Evolutionary conservation across 2,797 vertebrate species (phyloP).

Genomic region (Megaceryle alcyon): DNA sequence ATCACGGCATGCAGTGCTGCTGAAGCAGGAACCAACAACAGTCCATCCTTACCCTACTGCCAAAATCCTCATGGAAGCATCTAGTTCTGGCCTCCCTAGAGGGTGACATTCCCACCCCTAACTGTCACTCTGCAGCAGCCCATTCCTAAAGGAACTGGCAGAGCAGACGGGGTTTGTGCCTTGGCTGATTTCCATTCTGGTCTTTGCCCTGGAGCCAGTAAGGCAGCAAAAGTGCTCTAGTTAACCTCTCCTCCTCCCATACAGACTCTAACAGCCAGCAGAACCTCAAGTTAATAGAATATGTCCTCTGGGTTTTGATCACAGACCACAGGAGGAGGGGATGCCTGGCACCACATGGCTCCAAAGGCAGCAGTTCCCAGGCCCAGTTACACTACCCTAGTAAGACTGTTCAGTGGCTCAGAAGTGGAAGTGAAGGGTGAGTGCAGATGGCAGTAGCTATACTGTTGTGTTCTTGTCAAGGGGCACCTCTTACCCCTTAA

Average conservation of each 20-base stretch:
- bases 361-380: neutral
- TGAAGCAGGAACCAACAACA: neutral
- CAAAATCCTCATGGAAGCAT: neutral
- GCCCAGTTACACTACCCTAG: neutral
- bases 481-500: neutral
- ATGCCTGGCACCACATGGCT: neutral
- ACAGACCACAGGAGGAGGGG: neutral
- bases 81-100: neutral
- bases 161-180: neutral
- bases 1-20: neutral
- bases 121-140: neutral
- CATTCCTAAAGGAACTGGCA: neutral
- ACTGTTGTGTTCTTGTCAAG: neutral
- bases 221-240: neutral
- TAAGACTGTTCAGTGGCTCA: neutral
- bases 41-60: neutral
- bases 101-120: neutral
- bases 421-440: neutral
- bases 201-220: neutral
- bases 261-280: neutral
- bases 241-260: slow-evolving; percentile 32
- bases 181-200: neutral
- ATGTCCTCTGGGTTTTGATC: neutral
- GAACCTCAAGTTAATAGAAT: neutral
- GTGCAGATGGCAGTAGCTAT: slow-evolving; percentile 44